A percentile compares a stretch with the other conserved stretches of the same genome.
Evolutionary conservation across 2,797 vertebrate species (phyloP).

Genomic region (Passerculus sandwichensis): DNA sequence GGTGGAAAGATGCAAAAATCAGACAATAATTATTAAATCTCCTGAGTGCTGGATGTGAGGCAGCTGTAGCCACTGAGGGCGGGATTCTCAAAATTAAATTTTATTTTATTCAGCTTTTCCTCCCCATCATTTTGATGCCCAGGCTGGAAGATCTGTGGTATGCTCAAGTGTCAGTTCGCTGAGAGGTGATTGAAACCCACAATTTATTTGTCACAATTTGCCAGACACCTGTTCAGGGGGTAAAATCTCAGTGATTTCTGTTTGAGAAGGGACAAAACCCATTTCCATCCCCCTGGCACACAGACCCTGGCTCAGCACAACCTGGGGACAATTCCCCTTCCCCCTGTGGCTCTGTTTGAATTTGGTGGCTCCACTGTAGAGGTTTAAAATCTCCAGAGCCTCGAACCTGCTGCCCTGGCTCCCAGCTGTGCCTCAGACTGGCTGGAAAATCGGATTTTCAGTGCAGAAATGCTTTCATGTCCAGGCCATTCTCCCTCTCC

Average conservation of each 20-base stretch:
- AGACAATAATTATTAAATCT: rapidly evolving
- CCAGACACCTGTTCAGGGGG: not conserved
- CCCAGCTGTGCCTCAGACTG: not conserved
- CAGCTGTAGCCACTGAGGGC: not conserved
- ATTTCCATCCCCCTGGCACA: not conserved
- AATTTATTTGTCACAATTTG: not conserved
- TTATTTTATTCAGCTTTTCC: not conserved
- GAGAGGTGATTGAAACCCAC: not conserved
- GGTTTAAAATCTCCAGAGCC: not conserved
- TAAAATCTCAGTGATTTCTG: not conserved
- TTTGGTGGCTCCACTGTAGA: rapidly evolving
- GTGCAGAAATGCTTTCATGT: not conserved
- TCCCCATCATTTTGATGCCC: not conserved
- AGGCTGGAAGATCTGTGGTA: not conserved
- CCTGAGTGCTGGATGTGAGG: not conserved
- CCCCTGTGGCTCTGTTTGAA: no score
- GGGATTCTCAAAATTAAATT: not conserved
- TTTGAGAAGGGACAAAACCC: not conserved
- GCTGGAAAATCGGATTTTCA: not conserved
- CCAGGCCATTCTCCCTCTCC: not conserved
- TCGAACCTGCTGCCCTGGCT: not conserved
- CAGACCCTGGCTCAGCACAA: not conserved
- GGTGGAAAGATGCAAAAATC: not conserved
- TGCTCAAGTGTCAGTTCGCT: not conserved
- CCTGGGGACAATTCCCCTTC: not conserved